Conservation (phyloP, 2,888 invertebrate genomes). For the Eurois occulta region DNA sequence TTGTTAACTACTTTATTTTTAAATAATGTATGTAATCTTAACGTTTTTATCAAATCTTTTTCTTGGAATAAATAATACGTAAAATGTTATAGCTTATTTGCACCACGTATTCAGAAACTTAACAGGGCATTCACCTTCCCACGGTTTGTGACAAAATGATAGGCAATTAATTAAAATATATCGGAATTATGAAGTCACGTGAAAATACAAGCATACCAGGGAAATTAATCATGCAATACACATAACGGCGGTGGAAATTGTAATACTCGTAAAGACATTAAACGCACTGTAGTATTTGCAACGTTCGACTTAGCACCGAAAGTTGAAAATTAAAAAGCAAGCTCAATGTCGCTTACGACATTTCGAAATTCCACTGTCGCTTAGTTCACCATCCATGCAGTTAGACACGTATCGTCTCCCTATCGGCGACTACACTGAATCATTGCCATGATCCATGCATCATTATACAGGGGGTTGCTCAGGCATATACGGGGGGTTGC, state of each 20-base stretch:
- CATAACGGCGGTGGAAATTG: slow-evolving; percentile 5
- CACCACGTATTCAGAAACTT: not conserved
- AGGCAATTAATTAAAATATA: not conserved
- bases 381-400: slow-evolving; percentile 60
- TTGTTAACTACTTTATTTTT: not conserved
- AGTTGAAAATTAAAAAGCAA: slow-evolving; percentile 8
- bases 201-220: slow-evolving; percentile 60
- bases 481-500: slow-evolving; percentile 64
- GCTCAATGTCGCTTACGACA: not conserved
- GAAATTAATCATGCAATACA: slow-evolving; percentile 71
- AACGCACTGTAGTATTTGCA: not conserved
- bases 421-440: slow-evolving; percentile 65
- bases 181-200: slow-evolving; percentile 46
- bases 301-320: not conserved
- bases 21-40: not conserved
- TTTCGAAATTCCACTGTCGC: slow-evolving; percentile 3
- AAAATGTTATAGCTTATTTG: not conserved
- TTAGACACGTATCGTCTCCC: slow-evolving; percentile 65
- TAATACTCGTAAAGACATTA: not conserved
- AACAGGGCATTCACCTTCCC: not conserved
- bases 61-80: not conserved
- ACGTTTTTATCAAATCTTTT: not conserved
- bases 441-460: slow-evolving; percentile 71
- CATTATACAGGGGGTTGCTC: slow-evolving; percentile 54
- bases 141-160: not conserved